Evolutionary conservation across 2,113 vertebrate species (phyloP), one percentile per base, ranked within the genome.

Genomic region (Oryzias melastigma): DNA sequence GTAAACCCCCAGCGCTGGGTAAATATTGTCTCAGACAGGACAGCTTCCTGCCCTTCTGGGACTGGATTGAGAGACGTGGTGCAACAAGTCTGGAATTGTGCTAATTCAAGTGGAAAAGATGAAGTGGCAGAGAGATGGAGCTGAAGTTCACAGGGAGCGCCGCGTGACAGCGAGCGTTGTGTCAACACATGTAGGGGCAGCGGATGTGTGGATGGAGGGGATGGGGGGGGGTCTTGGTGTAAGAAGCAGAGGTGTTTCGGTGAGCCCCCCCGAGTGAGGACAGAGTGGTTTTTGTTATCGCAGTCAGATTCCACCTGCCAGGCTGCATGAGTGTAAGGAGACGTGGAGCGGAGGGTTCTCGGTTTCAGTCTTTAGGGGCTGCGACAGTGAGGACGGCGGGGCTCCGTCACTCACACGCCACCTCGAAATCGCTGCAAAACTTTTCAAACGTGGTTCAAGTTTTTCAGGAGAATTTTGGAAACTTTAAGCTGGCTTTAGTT

Each of bases 211-310:
- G n/a, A 35, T 40, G 5, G 18, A 41, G 14, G 4, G 25, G 40
- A 19, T 1, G 29, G 44, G 27, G 29, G 18, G 16, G 22, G 44
- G 44, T 24, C 8, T 18, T 27, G 1, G 44, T 10, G 16, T 14
- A 25, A 0, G 54, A 45, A 35, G 59, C 19, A 62, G 13, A 15
- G 10, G 46, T 50, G 40, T 29, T 68, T 17, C 8, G 48, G 17
- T 41, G 25, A 59, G 29, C 29, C 29, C 25, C 25, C 29, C 35
- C 35, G 2, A 35, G 35, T 35, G 35, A 35, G 35, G 35, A 35
- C 35, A 12, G 35, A 57, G 42, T 41, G 43, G n/a, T 8, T 22
- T 70, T 71, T 62, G 41, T 45, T 41, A 50, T 52, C 52, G 56
- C 22, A 44, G 45, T 62, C 62, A 44, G 46, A 44, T 54, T 7